Base-by-base conservation (phyloP, 2,113 vertebrate species). In the Misgurnus mizolepis region DNA sequence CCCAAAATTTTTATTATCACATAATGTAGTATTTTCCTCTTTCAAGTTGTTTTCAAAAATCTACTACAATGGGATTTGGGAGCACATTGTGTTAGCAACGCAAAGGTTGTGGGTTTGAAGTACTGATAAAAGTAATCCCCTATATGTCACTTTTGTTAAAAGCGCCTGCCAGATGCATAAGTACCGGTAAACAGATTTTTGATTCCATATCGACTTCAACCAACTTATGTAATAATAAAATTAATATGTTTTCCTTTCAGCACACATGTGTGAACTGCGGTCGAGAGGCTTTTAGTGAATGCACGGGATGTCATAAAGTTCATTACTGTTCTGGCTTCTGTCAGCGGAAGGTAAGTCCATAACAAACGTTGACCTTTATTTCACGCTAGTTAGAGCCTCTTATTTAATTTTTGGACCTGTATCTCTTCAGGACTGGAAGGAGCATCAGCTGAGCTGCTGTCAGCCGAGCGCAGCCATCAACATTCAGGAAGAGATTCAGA, bases 251-350 rank as follows among this genome's bases (percentile, higher is more conserved):
- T 53, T 43, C 60, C 1, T 69, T 76, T 74, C 93, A 98, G 97
- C 96, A 98, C 81, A 95, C 94, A 80, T 99, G 97, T 0, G 94
- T 95, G 80, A 99, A 99, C 91, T 99, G 97, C 0, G 98, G 98
- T 0, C 95, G 98, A 0, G 93, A 96, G 80, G 98, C 98, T 0
- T 94, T 93, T 69, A 98, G 93, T 0, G 96, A 99, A 88, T 99
- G 98, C 80, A 96, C 95, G 0, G 97, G 96, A 34, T 99, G 98
- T 83, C 98, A 96, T 83, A 99, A 99, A 78, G 97, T 98, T 88
- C 97, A 97, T 93, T 99, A 99, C 93, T 99, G 98, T 91, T 99
- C 98, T 75, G 95, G 93, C 0, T 99, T 98, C 92, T 99, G 98
- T 85, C 97, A 99, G 89, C 91, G 95, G 60, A 98, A 99, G 96